These are phyloP conservation scores for Hestina assimilis DNA, from an alignment of 1,140 invertebrate genomes.

Conservation along the genomic window DNA sequence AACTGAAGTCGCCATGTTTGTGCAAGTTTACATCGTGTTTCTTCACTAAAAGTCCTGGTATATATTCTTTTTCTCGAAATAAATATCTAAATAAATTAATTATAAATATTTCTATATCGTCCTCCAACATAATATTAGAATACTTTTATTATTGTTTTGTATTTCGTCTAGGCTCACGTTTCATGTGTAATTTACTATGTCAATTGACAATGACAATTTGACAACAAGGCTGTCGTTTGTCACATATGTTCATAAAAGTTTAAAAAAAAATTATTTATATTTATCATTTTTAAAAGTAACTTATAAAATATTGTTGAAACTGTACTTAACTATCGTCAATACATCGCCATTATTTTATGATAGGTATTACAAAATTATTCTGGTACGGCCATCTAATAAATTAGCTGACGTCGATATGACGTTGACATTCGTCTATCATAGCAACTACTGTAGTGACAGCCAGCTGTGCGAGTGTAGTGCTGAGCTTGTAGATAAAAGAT, in stretches of 20 bases:
- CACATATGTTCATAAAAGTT: too few relatives aligned
- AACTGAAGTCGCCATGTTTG: conserved; percentile 76
- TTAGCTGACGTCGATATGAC: conserved; percentile 51
- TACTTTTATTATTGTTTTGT: conserved; percentile 3
- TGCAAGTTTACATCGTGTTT: conserved; percentile 70
- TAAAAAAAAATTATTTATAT: too few relatives aligned
- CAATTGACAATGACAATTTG: neutral
- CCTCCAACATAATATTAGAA: conserved; percentile 43
- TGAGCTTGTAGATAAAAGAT: neutral
- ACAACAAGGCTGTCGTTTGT: too few relatives aligned
- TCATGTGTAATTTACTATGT: neutral
- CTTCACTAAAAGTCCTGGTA: conserved; percentile 62
- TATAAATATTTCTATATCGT: conserved; percentile 35
- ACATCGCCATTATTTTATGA: neutral
- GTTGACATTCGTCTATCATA: conserved; percentile 37
- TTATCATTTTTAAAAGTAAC: too few relatives aligned
- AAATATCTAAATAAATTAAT: conserved; percentile 44
- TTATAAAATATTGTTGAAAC: too few relatives aligned
- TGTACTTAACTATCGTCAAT: too few relatives aligned
- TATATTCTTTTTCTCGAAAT: conserved; percentile 31
- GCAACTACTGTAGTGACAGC: conserved; percentile 25
- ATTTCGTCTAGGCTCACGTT: neutral
- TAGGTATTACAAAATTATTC: neutral
- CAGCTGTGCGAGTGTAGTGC: conserved; percentile 18
- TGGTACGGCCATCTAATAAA: conserved; percentile 16